These are phyloP conservation scores for Heliconius congener DNA, from an alignment of 1,140 invertebrate species.

Conservation along the genomic window DNA sequence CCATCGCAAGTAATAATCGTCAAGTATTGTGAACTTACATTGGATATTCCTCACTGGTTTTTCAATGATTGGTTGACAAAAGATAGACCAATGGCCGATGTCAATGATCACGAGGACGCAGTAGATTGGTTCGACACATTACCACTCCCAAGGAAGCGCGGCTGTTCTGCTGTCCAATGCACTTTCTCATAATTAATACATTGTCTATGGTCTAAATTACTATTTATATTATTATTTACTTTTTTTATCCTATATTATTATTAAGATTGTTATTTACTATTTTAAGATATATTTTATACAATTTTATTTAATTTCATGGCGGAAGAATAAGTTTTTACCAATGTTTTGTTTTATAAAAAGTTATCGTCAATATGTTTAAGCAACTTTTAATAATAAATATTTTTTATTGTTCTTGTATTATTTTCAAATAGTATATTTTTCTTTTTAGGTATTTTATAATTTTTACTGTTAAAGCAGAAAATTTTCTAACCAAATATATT, in stretches of 20 bases:
- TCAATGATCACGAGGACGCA: slow-evolving; percentile 77
- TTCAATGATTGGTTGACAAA: slow-evolving; percentile 82
- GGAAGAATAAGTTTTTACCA: no score
- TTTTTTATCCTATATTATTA: background rate
- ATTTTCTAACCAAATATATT: no score
- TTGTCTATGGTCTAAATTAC: slow-evolving; percentile 57
- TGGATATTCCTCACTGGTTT: slow-evolving; percentile 78
- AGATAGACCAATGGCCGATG: slow-evolving; percentile 81
- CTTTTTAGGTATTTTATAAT: no score
- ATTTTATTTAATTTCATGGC: background rate
- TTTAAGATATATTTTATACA: background rate
- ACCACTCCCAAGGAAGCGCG: slow-evolving; percentile 79
- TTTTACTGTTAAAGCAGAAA: no score
- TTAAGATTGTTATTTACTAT: background rate
- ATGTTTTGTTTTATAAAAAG: no score
- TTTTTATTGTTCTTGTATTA: no score
- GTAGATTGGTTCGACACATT: slow-evolving; percentile 80
- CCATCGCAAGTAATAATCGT: slow-evolving; percentile 58
- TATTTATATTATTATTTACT: background rate
- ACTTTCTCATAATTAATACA: slow-evolving; percentile 66
- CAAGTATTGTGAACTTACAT: slow-evolving; percentile 79
- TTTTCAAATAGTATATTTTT: no score
- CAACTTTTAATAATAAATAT: no score
- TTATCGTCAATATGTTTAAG: no score
- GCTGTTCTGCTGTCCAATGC: slow-evolving; percentile 62